Base-by-base conservation (phyloP, 2,113 vertebrate species). In the Notarius quadriscutis region DNA sequence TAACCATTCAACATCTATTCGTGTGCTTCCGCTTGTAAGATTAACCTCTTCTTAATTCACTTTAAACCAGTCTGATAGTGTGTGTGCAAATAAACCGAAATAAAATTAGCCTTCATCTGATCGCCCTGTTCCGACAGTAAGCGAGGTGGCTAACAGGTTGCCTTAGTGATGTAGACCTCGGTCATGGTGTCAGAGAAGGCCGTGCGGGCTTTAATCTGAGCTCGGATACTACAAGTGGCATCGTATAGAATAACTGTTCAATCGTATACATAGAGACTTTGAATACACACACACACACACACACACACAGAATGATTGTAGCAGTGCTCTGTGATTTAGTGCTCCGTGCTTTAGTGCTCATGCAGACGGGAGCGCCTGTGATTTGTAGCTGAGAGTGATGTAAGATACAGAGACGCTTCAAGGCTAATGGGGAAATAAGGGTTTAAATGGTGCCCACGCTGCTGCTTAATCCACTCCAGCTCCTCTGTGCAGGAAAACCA, bases 371-470 rank as follows among this genome's bases (percentile, higher is more conserved):
- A 74, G 48, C 17, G n/a, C 25, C 62, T 78, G 67, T 82, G 84
- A 90, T 34, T 74, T 79, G 17, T 75, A 51, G 17, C 69, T 41
- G 67, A 86, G 80, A n/a, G 25, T 34, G 71, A 83, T n/a, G 71
- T 48, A 71, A 80, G 58, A 79, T 65, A 58, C 55, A 80, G 84
- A 9, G 41, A 22, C 71, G 79, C 83, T 53, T 87, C 50, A 79
- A 51, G 69, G 57, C 65, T 84, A 82, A 77, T 88, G 81, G 65
- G 75, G 58, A 88, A 84, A 77, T 88, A n/a, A 72, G 85, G 25
- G 82, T 84, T 84, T 86, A 72, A 88, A 81, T 81, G 22, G 84
- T 80, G 48, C 11, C 15, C 84, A 82, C 77, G 62, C 77, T 75
- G 71, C 50, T 82, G 85, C 84, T 75, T 84, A 34, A 75, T 88